These are phyloP conservation scores for Spatulosminthurus flaviceps DNA, from an alignment of 2,888 invertebrate species.

Conservation along the genomic window DNA sequence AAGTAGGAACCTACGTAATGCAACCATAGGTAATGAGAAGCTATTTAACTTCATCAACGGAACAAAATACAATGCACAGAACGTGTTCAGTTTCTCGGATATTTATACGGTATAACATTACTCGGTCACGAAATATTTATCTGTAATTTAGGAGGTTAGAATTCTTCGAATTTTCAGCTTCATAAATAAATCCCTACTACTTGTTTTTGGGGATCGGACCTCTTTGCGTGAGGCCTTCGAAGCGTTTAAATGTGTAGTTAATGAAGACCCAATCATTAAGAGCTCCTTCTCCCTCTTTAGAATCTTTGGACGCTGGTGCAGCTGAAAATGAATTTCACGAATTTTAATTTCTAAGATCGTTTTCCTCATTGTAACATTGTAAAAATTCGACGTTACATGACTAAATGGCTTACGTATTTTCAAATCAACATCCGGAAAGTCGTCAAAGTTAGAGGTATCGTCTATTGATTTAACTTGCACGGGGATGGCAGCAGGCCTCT, in stretches of 20 bases:
- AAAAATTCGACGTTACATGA: not conserved
- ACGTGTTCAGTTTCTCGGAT: not conserved
- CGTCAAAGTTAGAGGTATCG: slow-evolving; percentile 99
- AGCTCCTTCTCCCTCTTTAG: slow-evolving; percentile 86
- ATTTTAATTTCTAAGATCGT: not conserved
- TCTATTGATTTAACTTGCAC: slow-evolving; percentile 99
- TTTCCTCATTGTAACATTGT: too few relatives aligned
- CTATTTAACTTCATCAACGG: not conserved
- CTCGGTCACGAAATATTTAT: slow-evolving; percentile 26
- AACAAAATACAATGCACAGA: slow-evolving; percentile 5
- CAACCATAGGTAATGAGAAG: not conserved
- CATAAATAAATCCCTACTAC: slow-evolving; percentile 17
- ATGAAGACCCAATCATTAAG: slow-evolving; percentile 99
- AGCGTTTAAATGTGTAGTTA: slow-evolving; percentile 99
- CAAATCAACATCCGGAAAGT: slow-evolving; percentile 98
- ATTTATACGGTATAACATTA: not conserved
- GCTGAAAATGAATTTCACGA: slow-evolving; percentile 69
- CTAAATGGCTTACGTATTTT: slow-evolving; percentile 88
- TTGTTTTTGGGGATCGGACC: slow-evolving; percentile 61
- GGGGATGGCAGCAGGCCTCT: slow-evolving; percentile 96
- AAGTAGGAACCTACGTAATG: not conserved
- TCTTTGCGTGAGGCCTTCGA: slow-evolving; percentile 77
- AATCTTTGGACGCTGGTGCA: slow-evolving; percentile 79
- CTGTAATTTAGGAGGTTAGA: slow-evolving; percentile 25
- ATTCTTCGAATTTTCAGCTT: slow-evolving; percentile 33